Evolutionary conservation across 1,140 invertebrate genomes (phyloP).

Genomic region (Lucilia cuprina): DNA sequence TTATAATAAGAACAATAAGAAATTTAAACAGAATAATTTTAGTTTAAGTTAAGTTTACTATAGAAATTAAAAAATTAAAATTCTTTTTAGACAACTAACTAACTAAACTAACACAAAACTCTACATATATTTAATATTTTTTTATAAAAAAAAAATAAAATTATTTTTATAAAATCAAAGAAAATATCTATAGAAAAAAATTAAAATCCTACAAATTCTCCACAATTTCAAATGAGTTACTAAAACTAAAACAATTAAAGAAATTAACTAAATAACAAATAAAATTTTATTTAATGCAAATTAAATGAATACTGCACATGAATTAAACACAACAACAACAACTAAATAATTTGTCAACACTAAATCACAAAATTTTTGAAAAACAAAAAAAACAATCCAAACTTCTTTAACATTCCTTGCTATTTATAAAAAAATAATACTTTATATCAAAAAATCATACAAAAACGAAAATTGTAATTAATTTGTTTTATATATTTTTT

Average conservation of each 20-base stretch:
- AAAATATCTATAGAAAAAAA: neutral
- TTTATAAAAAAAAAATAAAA: too few species aligned
- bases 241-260: neutral
- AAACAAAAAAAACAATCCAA: neutral
- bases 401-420: too few species aligned
- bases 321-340: neutral
- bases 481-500: conserved; percentile 8
- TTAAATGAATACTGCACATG: neutral
- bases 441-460: neutral
- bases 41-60: too few species aligned
- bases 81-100: too few species aligned
- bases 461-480: conserved; percentile 8
- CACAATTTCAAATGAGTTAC: conserved; percentile 39
- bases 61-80: too few species aligned
- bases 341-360: neutral
- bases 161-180: too few species aligned
- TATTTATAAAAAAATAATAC: too few species aligned
- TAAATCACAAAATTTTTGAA: neutral
- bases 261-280: neutral
- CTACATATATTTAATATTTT: too few species aligned
- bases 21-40: too few species aligned
- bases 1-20: too few species aligned
- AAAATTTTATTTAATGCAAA: neutral
- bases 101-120: too few species aligned
- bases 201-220: conserved; percentile 42